phyloP scores from a whole-genome alignment of 1,140 invertebrate species.

The Brachionus rubens region DNA sequence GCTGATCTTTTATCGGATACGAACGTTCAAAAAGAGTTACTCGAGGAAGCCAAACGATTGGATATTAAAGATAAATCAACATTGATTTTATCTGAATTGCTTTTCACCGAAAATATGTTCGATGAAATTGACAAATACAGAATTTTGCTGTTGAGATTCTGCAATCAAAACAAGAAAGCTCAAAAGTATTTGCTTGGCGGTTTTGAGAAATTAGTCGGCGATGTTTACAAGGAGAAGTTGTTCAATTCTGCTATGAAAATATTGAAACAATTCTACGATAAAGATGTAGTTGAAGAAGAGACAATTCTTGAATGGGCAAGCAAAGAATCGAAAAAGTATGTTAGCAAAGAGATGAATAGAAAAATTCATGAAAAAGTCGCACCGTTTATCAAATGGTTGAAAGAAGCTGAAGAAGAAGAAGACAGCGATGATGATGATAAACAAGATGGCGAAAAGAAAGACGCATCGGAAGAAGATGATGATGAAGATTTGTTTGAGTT shows the following conservation, averaged over 20 bases:
- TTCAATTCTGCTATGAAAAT: conserved; percentile 83
- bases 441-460: background rate
- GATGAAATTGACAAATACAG: conserved; percentile 67
- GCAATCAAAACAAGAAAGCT: conserved; percentile 66
- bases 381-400: conserved; percentile 91
- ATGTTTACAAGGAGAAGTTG: conserved; percentile 73
- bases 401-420: conserved; percentile 91
- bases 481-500: conserved; percentile 62
- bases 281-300: conserved; percentile 89
- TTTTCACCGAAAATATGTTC: conserved; percentile 80
- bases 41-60: conserved; percentile 88
- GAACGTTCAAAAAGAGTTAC: conserved; percentile 37
- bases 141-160: conserved; percentile 63
- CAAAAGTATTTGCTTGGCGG: conserved; percentile 92
- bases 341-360: conserved; percentile 79
- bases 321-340: conserved; percentile 87
- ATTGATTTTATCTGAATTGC: conserved; percentile 83
- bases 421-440: conserved; percentile 56
- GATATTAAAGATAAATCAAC: conserved; percentile 91
- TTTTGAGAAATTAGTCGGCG: conserved; percentile 82
- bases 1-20: background rate
- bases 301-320: conserved; percentile 87
- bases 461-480: conserved; percentile 65
- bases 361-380: conserved; percentile 87
- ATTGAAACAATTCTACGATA: conserved; percentile 87